Base-by-base conservation (phyloP, 2,113 vertebrate species). In the Ondatra zibethicus region DNA sequence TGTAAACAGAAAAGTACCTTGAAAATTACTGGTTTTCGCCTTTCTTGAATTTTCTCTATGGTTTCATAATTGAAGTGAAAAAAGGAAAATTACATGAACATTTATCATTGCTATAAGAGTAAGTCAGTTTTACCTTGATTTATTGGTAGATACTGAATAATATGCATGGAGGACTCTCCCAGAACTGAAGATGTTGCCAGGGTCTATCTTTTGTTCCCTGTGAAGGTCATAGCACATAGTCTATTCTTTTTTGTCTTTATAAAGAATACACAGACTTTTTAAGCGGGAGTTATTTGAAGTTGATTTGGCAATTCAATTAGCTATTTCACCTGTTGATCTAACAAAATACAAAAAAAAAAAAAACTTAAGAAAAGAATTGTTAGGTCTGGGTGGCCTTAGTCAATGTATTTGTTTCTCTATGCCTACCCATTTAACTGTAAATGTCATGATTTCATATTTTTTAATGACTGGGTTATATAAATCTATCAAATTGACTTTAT, bases 251-350 rank as follows among this genome's bases (percentile, higher is more conserved):
- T 75, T 91, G 14, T 68, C 1, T 58, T 42, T 61, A 45, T 52
- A 68, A 88, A 65, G 29, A 66, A 78, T 52, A 47, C 25, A 55
- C 47, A 42, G 19, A 12, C 89, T 92, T 88, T 86, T 96, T 89
- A 93, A 89, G 66, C 45, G 55, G 27, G 9, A 95, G 23, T 31
- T 88, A 70, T 94, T 97, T 70, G 88, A 95, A 93, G 25, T 33
- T 75, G 85, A 77, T 63, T 96, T 95, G 47, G 65, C 65, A 78
- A 33, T 66, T 77, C 29, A 47, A 31, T 47, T 66, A 66, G 9
- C 33, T 66, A 11, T 10, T 66, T 65, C 13, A 58, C 17, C 9
- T 45, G 8, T 50, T 66, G 61, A 47, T 80, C 16, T 8, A 36
- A 80, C 31, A 36, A 52, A 23, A 36, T 23, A 21, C 47, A 21